Base-by-base conservation (phyloP, 2,888 invertebrate genomes). In the Ptychoptera albimana region DNA sequence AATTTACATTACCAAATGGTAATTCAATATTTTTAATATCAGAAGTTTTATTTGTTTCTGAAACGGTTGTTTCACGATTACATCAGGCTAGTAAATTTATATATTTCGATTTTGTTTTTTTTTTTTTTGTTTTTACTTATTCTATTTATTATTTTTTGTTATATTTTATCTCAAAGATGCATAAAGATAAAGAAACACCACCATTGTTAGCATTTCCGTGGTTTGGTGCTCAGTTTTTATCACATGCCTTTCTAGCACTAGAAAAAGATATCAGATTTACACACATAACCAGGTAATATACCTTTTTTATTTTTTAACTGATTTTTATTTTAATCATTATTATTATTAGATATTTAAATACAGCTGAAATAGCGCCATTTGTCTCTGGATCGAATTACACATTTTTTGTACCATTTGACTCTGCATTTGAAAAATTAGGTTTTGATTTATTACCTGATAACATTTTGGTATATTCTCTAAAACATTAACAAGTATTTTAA, bases 391-490 rank as follows among this genome's bases (percentile, higher is more conserved):
- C 74, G 13, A 75, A 74, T 47, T 77, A 77, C 58, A 80, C 81
- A 1, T 73, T 81, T 56, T 77, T 81, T 58, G 80, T 79, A 40
- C 81, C 80, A 8, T 74, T 70, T 8, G 78, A 81, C 59, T 68
- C 67, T 32, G 80, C 79, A 2, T 79, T 81, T 55, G 70, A 72
- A 50, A 66, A 69, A 49, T 57, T 75, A n/a, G 75, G 76, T 10
- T 65, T 73, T 48, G 72, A 71, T 52, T 63, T 66, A 49, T 68
- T 74, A 54, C 70, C 73, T 9, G 75, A 75, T 53, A 72, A 73
- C 57, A 56, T 60, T 40, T 53, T 65, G 57, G 63, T 59, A 53
- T 11, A 5, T n/a, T 34, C 6, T 34, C 8, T 13, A 9, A 35
- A 7, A 38, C 14, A 10, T 15, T 16, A 38, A 38, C 13, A 5